These are phyloP conservation scores for Cydia fagiglandana DNA, from an alignment of 1,140 invertebrate genomes.

Conservation along the genomic window DNA sequence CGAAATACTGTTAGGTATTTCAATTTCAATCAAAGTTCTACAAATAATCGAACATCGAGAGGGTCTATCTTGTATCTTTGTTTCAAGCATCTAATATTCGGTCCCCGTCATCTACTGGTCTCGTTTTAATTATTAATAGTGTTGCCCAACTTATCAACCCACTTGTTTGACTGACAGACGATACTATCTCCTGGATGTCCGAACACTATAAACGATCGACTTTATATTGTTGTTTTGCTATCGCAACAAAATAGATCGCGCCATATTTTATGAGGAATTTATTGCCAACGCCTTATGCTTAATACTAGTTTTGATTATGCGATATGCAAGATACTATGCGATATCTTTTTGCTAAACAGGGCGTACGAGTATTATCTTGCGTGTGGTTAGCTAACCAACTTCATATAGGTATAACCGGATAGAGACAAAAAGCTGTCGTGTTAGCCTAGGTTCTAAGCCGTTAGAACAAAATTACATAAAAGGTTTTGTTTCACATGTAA, in stretches of 20 bases:
- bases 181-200: constrained; percentile 3
- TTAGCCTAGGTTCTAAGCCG: constrained; percentile 16
- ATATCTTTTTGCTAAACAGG: not conserved
- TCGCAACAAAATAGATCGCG: not conserved
- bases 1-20: no score
- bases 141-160: not conserved
- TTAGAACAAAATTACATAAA: constrained; percentile 23
- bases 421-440: constrained; percentile 22
- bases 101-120: not conserved
- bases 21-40: no score
- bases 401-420: not conserved
- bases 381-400: constrained; percentile 4
- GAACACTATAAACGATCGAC: not conserved
- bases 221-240: not conserved
- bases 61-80: not conserved
- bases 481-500: constrained; percentile 30
- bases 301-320: not conserved
- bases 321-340: not conserved
- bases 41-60: no score
- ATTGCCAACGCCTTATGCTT: not conserved
- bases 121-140: constrained; percentile 20
- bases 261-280: not conserved
- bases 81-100: not conserved
- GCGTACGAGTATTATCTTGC: not conserved
- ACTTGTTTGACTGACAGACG: not conserved